Base-by-base conservation (phyloP, 92 coral and sea anemone species). In the Phenganax marumi region DNA sequence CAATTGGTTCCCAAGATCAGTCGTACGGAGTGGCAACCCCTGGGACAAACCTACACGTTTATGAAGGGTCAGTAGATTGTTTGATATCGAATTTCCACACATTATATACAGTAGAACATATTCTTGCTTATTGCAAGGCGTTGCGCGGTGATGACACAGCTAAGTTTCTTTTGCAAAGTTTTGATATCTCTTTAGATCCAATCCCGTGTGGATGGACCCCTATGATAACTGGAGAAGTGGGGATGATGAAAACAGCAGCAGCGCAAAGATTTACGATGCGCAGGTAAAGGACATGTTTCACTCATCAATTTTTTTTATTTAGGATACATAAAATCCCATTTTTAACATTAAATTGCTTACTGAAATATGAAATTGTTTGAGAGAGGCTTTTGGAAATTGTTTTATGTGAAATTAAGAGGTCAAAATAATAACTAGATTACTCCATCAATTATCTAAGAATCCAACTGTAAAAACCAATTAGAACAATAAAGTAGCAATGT, bases 161-260 rank as follows among this genome's bases (percentile, higher is more conserved):
- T 39, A 8, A 14, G 47, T 25, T 24, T 7, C 9, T 7, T 16
- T n/a, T 3, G 26, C 33, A 50, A 52, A 17, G 48, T 48, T 78
- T 69, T 39, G n/a, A 3, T 73, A 17, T 54, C 43, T 82, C n/a
- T 83, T 25, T 77, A 96, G 99, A 23, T 91, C 99, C 8, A 96
- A 96, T 80, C 99, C 98, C 12, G 52, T 96, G 26, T 96, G 99
- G 99, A 94, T 92, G 79, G 99, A 96, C 61, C 99, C 99, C 3
- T 96, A 89, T 80, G 92, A 92, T 14, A 96, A 96, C 77, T 96
- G 99, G 99, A 85, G 85, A 23, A 86, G 89, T 23, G 99, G 91
- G 21, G 97, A 92, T 14, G 99, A 86, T 48, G 73, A 76, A 25
- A 71, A 53, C 83, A 78, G 73, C 73, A 47, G 8, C 39, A 62